Conservation (phyloP, 2,113 vertebrate genomes). For the Rhodinocichla rosea region DNA sequence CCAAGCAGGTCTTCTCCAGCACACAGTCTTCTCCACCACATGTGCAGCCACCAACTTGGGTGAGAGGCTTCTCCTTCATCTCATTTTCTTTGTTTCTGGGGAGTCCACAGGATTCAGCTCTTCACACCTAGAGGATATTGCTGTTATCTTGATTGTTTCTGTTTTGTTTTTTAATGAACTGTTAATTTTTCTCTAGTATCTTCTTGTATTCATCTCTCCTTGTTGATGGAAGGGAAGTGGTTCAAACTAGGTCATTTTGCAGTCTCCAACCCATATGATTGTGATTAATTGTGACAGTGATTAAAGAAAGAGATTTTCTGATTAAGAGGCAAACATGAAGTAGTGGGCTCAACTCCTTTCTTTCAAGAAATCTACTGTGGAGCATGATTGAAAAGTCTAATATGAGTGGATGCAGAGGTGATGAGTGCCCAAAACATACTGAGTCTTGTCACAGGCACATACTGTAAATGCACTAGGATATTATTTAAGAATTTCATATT, state of each 20-base stretch:
- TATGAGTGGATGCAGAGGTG: background rate
- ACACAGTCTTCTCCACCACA: background rate
- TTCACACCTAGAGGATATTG: background rate
- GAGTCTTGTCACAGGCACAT: background rate
- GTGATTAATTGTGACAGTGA: background rate
- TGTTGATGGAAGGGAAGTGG: background rate
- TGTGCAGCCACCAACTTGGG: background rate
- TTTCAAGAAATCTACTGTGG: background rate
- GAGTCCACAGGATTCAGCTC: accelerated
- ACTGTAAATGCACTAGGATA: background rate
- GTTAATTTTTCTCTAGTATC: background rate
- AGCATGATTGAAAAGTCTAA: accelerated
- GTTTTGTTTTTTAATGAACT: background rate
- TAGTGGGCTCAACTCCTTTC: background rate
- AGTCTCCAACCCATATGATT: background rate
- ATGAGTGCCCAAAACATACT: background rate
- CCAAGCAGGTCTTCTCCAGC: background rate
- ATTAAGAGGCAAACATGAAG: background rate
- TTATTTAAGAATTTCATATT: background rate
- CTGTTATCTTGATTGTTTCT: background rate
- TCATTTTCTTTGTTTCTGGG: background rate
- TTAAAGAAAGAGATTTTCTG: background rate
- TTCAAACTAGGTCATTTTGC: background rate
- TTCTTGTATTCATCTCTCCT: background rate
- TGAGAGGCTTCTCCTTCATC: background rate